Evolutionary conservation across 2,113 vertebrate species (phyloP), one percentile per base, ranked within the genome.

Genomic region (Tiliqua scincoides): DNA sequence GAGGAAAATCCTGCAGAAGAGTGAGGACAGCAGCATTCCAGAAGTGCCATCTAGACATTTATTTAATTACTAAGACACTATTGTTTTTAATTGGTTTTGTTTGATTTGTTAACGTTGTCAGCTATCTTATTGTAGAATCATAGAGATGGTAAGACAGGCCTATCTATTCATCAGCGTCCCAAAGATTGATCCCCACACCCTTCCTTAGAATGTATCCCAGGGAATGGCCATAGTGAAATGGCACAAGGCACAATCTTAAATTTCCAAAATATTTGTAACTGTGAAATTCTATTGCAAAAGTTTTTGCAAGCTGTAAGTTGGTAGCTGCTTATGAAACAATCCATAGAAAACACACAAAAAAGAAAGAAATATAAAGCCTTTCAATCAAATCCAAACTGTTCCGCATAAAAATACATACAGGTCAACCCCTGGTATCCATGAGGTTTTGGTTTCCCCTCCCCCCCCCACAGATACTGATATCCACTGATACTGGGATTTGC

Each of bases 301-400:
- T 75, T 80, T 30, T 83, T 77, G 40, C 35, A 87, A 77, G 14
- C 32, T 37, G 1, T 17, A 32, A 2, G 82, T 27, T 48, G 79
- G 23, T 21, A 32, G 14, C 37, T 88, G 37, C 71, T 89, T 83
- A 72, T 88, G 40, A 84, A 88, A 54, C 57, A 37, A 20, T 20
- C 70, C 32, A 30, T 20, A 32, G 52, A 76, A 79, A 79, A 63
- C 35, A 62, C 14, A 52, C 40, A 68, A 67, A 80, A n/a, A 63
- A 68, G 79, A 32, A n/a, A 32, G 65, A 54, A 65, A 63, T 43
- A 67, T 30, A 52, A 43, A 71, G 70, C 6, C 35, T 71, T 71
- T 6, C 8, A 35, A 7, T 35, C 20, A 70, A 32, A 48, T 18
- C 37, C 40, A 80, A 25, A 67, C 61, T 20, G 35, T 20, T 65